phyloP scores from a whole-genome alignment of 2,797 vertebrate species.

The Malacoraja senta region DNA sequence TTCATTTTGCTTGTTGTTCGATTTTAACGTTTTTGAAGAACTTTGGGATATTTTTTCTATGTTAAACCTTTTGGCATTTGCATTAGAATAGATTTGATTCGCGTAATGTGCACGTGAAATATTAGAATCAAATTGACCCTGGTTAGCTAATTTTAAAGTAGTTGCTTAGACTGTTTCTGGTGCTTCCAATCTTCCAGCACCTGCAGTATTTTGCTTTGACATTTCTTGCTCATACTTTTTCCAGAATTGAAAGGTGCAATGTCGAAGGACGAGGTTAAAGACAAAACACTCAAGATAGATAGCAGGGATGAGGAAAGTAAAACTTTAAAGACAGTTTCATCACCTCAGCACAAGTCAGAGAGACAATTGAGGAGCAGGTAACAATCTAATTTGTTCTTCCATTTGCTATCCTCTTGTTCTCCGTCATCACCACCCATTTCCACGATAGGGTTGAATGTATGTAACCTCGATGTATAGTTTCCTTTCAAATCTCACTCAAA shows the following conservation, averaged over 20 bases:
- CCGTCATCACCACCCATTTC: too few species aligned
- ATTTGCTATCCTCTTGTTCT: too few species aligned
- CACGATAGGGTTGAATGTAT: too few species aligned
- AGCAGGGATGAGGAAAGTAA: constrained; percentile 1
- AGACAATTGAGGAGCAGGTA: background rate
- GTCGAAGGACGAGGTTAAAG: background rate
- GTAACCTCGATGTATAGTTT: background rate
- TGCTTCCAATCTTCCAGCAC: background rate
- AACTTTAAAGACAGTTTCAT: background rate
- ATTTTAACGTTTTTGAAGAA: background rate
- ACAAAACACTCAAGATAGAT: background rate
- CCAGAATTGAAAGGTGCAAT: background rate
- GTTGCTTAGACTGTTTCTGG: background rate
- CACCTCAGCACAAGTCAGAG: background rate
- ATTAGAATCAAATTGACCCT: background rate
- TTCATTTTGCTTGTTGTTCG: background rate
- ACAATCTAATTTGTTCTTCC: background rate
- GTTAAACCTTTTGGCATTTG: background rate
- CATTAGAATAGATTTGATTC: background rate
- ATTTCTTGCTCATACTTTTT: background rate
- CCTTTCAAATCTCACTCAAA: background rate
- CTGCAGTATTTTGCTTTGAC: background rate
- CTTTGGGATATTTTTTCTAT: background rate
- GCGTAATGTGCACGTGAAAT: background rate
- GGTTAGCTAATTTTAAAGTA: background rate